Conservation (phyloP, 2,113 vertebrate genomes). For the Accipiter cooperii region DNA sequence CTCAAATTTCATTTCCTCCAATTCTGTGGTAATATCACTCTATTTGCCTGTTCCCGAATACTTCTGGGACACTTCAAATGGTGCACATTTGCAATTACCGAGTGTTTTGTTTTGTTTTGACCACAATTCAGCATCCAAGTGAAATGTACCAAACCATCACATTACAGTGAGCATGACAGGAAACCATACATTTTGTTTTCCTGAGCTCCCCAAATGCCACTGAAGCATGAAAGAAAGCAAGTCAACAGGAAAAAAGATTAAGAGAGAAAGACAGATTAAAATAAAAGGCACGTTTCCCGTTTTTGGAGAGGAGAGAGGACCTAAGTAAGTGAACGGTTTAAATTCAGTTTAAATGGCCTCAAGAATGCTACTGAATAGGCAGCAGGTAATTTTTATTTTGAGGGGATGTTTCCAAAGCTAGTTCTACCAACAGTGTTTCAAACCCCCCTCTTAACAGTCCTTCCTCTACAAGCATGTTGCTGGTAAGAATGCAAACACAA, state of each 20-base stretch:
- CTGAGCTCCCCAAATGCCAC: not conserved
- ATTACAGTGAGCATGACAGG: not conserved
- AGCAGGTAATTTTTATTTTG: not conserved
- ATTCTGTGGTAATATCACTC: not conserved
- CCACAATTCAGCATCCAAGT: not conserved
- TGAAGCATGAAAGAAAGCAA: not conserved
- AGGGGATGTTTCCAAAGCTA: not conserved
- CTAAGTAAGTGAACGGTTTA: not conserved
- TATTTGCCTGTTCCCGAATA: not conserved
- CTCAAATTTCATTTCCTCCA: not conserved
- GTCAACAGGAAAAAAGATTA: not conserved
- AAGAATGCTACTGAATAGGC: not conserved
- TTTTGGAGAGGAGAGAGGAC: not conserved
- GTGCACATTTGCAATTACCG: accelerated
- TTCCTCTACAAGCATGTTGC: not conserved
- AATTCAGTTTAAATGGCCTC: not conserved
- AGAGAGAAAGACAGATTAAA: not conserved
- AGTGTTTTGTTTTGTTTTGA: not conserved
- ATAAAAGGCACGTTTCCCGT: not conserved
- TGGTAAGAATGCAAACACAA: not conserved
- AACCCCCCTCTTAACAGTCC: not conserved
- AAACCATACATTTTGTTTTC: accelerated
- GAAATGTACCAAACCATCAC: accelerated
- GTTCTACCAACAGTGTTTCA: not conserved
- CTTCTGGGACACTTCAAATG: not conserved